Percentiles rank a stretch among this genome's conserved stretches.
These are phyloP conservation scores for Pseudochromis fuscus DNA, from an alignment of 2,797 vertebrate species.

Conservation along the genomic window DNA sequence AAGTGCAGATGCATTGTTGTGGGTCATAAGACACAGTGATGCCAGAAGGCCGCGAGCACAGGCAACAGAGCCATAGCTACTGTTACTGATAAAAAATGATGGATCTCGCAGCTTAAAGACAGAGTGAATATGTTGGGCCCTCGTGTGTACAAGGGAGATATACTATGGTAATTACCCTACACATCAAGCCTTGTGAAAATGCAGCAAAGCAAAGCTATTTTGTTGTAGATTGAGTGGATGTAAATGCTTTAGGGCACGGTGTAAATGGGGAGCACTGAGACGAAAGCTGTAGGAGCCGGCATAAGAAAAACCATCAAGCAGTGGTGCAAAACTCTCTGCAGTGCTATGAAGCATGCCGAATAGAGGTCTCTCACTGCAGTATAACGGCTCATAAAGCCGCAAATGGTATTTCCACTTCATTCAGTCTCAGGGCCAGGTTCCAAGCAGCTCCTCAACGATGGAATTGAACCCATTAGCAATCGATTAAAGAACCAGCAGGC, in stretches of 20 bases:
- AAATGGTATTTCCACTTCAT: slow-evolving; percentile 89
- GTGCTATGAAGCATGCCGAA: slow-evolving; percentile 84
- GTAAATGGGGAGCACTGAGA: slow-evolving; percentile 84
- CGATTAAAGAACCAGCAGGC: slow-evolving; percentile 89
- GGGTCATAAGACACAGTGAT: slow-evolving; percentile 58
- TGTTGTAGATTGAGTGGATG: slow-evolving; percentile 76
- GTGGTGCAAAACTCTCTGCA: slow-evolving; percentile 81
- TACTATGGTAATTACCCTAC: slow-evolving; percentile 69
- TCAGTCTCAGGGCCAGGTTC: slow-evolving; percentile 86
- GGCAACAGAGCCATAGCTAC: slow-evolving; percentile 30
- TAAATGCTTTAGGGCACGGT: slow-evolving; percentile 78
- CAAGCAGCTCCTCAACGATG: slow-evolving; percentile 85
- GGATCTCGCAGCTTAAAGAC: slow-evolving; percentile 56
- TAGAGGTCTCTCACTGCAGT: slow-evolving; percentile 85
- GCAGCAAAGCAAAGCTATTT: slow-evolving; percentile 78
- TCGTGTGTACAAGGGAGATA: slow-evolving; percentile 69
- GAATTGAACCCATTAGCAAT: slow-evolving; percentile 90
- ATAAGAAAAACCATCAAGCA: slow-evolving; percentile 84
- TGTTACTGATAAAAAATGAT: slow-evolving; percentile 62
- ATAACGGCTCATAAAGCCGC: slow-evolving; percentile 88
- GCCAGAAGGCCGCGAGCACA: slow-evolving; percentile 32
- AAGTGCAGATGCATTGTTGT: slow-evolving; percentile 26
- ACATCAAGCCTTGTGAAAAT: slow-evolving; percentile 71
- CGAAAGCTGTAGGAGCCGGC: slow-evolving; percentile 74
- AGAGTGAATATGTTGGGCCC: slow-evolving; percentile 56